Base-by-base conservation (phyloP, 2,797 vertebrate species). In the Orientallactaga sibirica region DNA sequence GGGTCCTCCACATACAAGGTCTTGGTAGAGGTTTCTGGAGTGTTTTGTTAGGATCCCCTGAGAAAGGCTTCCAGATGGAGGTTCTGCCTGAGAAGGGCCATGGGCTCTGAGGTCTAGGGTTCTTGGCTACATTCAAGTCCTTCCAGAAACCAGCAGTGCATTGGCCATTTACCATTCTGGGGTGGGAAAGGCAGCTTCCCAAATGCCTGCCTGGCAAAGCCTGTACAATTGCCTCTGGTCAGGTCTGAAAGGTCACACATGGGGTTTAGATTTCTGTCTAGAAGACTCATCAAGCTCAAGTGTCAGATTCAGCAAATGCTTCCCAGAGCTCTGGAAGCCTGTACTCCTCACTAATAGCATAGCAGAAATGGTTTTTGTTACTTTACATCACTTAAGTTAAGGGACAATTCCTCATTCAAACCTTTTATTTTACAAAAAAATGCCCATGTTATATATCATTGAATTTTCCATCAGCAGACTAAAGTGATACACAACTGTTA, bases 311-410 rank as follows among this genome's bases (percentile, higher is more conserved):
- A n/a, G 52, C 2, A 71, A 22, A 37, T 61, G 9, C 3, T 41
- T 11, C 10, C 25, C 10, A 4, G 20, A 22, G 22, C 75, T 89
- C 55, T 74, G 37, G 68, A 71, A 48, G 74, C 25, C 7, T 22
- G 10, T 27, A n/a, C 8, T 61, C 37, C 37, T 86, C 71, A 16
- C 19, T 29, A 71, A 55, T 5, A 43, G 43, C 12, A 43, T 11
- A n/a, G 27, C 1, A 15, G 58, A 64, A 88, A 67, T 18, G 15
- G 9, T 16, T 33, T 70, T 52, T 64, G 7, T 20, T 80, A 1
- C 29, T 75, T 92, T 84, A 75, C 6, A 33, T 67, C 43, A 71
- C 20, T 41, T 37, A 71, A 77, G 91, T 52, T 73, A 79, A 89
- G 73, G 22, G 37, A 91, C 5, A 74, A 12, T 80, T 78, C 73